These are phyloP conservation scores for Meganola albula DNA, from an alignment of 2,888 invertebrate genomes.

Conservation along the genomic window DNA sequence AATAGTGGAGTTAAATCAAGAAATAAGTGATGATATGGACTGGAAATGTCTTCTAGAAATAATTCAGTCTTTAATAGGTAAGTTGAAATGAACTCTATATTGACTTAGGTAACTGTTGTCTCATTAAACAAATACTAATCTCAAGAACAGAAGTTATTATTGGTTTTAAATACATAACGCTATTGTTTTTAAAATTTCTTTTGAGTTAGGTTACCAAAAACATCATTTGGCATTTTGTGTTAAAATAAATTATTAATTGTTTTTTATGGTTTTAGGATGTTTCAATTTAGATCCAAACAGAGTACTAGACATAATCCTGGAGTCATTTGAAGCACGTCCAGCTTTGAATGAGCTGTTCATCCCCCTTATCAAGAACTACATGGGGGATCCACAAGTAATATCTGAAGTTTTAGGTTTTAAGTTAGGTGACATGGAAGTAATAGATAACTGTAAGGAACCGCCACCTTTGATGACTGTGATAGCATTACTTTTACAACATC, in stretches of 20 bases:
- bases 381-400: conserved; percentile 88
- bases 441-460: conserved; percentile 81
- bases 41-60: conserved; percentile 88
- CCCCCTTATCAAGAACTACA: conserved; percentile 88
- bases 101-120: too few species aligned
- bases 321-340: conserved; percentile 95
- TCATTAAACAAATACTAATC: too few species aligned
- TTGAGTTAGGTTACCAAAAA: not conserved
- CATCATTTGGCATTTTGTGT: not conserved
- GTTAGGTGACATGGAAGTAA: conserved; percentile 82
- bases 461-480: conserved; percentile 92
- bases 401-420: conserved; percentile 98
- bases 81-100: conserved; percentile 17
- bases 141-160: too few species aligned
- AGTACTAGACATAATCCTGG: conserved; percentile 96
- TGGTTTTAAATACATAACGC: too few species aligned
- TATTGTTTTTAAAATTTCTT: too few species aligned
- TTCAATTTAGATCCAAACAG: conserved; percentile 99
- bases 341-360: conserved; percentile 89
- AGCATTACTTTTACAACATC: conserved; percentile 92
- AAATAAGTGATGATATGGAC: conserved; percentile 80
- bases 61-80: conserved; percentile 95
- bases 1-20: conserved; percentile 94
- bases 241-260: too few species aligned
- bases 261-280: conserved; percentile 83